These are phyloP conservation scores for Miopithecus talapoin DNA, from an alignment of 2,797 vertebrate genomes.

Conservation along the genomic window DNA sequence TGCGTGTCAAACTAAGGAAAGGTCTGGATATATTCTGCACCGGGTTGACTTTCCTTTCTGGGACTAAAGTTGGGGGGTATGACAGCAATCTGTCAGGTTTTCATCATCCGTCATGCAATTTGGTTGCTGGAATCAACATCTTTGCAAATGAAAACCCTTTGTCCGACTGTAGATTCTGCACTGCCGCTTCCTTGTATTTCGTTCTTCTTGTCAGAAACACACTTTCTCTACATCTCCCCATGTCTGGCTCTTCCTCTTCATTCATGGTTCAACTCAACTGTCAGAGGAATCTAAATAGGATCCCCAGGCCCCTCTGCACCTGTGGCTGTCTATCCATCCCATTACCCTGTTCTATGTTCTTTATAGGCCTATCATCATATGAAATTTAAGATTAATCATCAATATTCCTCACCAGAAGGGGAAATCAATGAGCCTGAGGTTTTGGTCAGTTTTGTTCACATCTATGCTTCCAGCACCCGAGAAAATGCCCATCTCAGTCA, in stretches of 20 bases:
- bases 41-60: neutral
- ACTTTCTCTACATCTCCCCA: accelerated
- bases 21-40: neutral
- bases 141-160: neutral
- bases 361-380: accelerated
- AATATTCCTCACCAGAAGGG: neutral
- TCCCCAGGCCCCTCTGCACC: accelerated
- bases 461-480: neutral
- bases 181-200: accelerated
- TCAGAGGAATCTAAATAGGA: too few species aligned
- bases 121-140: too few species aligned
- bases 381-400: too few species aligned
- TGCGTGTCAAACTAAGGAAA: neutral
- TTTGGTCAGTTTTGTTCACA: neutral
- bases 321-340: accelerated
- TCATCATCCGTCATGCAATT: neutral
- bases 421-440: neutral
- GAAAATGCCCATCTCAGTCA: too few species aligned
- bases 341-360: neutral
- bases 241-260: neutral
- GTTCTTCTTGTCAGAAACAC: neutral
- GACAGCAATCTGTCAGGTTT: neutral
- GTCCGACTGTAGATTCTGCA: too few species aligned
- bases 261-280: too few species aligned
- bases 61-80: accelerated